These are phyloP conservation scores for Meles meles DNA, from an alignment of 2,113 vertebrate genomes.

Conservation along the genomic window DNA sequence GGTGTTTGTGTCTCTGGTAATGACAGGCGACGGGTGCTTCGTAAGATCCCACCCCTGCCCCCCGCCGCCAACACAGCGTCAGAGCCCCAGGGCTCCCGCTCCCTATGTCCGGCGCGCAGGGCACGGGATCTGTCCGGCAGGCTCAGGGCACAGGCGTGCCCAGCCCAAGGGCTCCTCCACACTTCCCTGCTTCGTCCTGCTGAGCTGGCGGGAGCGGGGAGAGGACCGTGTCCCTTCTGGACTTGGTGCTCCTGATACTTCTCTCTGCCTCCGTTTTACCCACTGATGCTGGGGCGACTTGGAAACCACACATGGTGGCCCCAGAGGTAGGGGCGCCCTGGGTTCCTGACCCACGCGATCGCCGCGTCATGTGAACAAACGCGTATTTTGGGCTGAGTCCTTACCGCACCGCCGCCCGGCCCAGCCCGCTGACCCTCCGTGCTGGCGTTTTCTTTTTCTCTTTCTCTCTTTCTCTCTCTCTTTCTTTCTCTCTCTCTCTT, in stretches of 20 bases:
- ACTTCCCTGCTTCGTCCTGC: too few relatives aligned
- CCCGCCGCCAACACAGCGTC: too few relatives aligned
- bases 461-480: neutral
- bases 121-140: too few relatives aligned
- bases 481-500: too few relatives aligned
- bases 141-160: too few relatives aligned
- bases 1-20: neutral
- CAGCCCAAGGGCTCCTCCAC: neutral
- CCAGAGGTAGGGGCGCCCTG: neutral
- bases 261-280: neutral
- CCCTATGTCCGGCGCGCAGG: too few relatives aligned
- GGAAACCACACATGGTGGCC: neutral
- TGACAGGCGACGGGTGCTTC: too few relatives aligned
- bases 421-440: neutral
- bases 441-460: neutral
- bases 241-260: neutral
- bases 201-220: too few relatives aligned
- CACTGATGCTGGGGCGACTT: neutral
- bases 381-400: rapidly evolving
- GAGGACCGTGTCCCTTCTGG: neutral
- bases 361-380: neutral
- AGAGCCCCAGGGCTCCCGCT: too few relatives aligned
- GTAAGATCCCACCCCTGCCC: rapidly evolving
- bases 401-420: neutral
- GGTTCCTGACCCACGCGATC: neutral